Evolutionary conservation across 2,888 invertebrate genomes (phyloP).

Genomic region (Netelia melanura): DNA sequence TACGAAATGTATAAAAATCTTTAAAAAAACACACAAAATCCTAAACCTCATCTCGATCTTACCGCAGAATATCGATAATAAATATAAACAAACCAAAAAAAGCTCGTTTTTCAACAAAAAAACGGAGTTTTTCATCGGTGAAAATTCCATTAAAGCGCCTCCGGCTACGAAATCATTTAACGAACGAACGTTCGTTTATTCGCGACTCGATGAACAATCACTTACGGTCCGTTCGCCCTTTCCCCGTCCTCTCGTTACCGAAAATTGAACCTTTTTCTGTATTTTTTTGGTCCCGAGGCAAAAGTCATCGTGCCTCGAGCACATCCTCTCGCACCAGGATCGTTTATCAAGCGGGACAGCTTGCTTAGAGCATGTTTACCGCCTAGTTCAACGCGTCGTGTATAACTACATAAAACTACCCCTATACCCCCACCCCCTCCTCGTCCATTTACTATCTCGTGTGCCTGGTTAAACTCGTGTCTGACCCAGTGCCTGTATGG

Average conservation of each 20-base stretch:
- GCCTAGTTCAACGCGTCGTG: neutral
- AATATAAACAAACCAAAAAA: too few relatives aligned
- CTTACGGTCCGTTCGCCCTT: too few relatives aligned
- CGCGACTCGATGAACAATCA: too few relatives aligned
- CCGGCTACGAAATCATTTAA: too few relatives aligned
- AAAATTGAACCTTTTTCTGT: neutral
- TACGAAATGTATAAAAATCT: too few relatives aligned
- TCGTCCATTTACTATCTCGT: neutral
- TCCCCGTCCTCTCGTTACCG: neutral
- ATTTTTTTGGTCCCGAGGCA: neutral
- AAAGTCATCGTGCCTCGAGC: neutral
- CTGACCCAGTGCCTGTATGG: conserved; percentile 47
- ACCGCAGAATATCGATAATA: too few relatives aligned
- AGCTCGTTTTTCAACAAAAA: too few relatives aligned
- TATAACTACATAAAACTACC: neutral
- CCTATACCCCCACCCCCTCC: neutral
- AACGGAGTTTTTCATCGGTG: too few relatives aligned
- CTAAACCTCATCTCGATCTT: too few relatives aligned
- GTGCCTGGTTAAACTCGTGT: conserved; percentile 46
- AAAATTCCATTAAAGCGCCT: too few relatives aligned
- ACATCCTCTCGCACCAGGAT: neutral
- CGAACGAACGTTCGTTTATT: too few relatives aligned
- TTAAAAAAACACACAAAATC: too few relatives aligned
- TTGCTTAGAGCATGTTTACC: conserved; percentile 18
- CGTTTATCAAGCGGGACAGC: neutral